These are phyloP conservation scores for Bradysia coprophila DNA, from an alignment of 1,140 invertebrate genomes.

Conservation along the genomic window DNA sequence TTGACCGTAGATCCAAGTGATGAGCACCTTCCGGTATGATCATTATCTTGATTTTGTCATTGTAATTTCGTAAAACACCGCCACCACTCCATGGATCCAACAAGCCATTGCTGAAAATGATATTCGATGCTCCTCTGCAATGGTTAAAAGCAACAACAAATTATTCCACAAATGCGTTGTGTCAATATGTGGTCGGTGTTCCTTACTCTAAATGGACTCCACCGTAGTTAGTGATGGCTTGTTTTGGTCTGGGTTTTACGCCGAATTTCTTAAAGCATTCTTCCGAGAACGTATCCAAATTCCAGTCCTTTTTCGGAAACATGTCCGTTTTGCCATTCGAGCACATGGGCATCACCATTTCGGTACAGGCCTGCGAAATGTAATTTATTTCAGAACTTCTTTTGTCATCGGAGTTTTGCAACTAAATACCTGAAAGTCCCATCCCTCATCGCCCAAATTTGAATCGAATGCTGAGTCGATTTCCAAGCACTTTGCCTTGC, in stretches of 20 bases:
- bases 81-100: conserved; percentile 84
- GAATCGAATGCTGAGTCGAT: conserved; percentile 27
- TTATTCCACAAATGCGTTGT: not conserved
- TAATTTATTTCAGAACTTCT: too few species aligned
- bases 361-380: conserved; percentile 71
- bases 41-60: conserved; percentile 45
- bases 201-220: conserved; percentile 35
- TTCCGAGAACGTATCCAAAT: conserved; percentile 42
- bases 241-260: conserved; percentile 41
- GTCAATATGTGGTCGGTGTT: not conserved
- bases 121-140: conserved; percentile 11
- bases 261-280: conserved; percentile 50
- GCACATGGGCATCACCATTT: conserved; percentile 93
- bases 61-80: conserved; percentile 58
- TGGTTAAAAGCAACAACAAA: not conserved
- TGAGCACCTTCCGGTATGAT: conserved; percentile 81
- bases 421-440: conserved; percentile 49
- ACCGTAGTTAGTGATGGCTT: conserved; percentile 60
- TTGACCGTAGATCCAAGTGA: conserved; percentile 70
- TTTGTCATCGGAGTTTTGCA: not conserved
- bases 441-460: conserved; percentile 45
- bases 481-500: conserved; percentile 42
- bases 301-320: conserved; percentile 61
- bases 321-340: conserved; percentile 57
- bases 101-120: conserved; percentile 26